These are phyloP conservation scores for Lasius fuliginosus DNA, from an alignment of 2,888 invertebrate species.

Conservation along the genomic window DNA sequence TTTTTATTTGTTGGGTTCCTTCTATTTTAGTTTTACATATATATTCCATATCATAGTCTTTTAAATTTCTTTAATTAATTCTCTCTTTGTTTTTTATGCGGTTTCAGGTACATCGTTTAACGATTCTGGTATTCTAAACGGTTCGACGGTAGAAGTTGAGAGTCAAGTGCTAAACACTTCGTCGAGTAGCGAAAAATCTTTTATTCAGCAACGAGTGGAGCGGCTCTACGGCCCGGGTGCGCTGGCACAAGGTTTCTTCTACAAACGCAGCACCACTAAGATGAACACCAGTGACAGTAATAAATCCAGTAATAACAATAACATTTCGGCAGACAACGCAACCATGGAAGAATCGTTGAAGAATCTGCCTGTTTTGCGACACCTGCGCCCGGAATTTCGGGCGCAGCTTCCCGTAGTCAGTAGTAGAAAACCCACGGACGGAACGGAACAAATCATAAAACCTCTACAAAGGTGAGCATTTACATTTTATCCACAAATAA, in stretches of 20 bases:
- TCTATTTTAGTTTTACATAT: not conserved
- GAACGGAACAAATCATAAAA: constrained; percentile 84
- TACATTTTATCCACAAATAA: constrained; percentile 47
- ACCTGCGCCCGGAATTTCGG: constrained; percentile 94
- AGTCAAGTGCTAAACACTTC: constrained; percentile 76
- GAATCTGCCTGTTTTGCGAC: constrained; percentile 92
- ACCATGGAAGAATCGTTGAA: constrained; percentile 83
- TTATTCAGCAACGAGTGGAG: constrained; percentile 96
- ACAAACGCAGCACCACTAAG: constrained; percentile 83
- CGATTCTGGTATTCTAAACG: constrained; percentile 81
- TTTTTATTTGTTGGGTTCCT: not conserved
- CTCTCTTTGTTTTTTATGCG: constrained; percentile 60
- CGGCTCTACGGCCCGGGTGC: constrained; percentile 95
- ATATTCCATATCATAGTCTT: not conserved
- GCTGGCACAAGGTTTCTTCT: constrained; percentile 93
- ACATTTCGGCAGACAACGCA: constrained; percentile 78
- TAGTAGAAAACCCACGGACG: constrained; percentile 83
- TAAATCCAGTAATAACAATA: constrained; percentile 84
- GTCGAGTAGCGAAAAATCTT: constrained; percentile 87
- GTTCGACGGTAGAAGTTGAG: constrained; percentile 77
- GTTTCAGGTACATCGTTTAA: constrained; percentile 78
- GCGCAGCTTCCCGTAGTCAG: constrained; percentile 92
- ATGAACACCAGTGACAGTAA: constrained; percentile 80
- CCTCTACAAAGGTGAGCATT: constrained; percentile 81
- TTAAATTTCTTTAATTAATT: not conserved